Base-by-base conservation (phyloP, 1,140 invertebrate species). In the Frieseomelitta varia region DNA sequence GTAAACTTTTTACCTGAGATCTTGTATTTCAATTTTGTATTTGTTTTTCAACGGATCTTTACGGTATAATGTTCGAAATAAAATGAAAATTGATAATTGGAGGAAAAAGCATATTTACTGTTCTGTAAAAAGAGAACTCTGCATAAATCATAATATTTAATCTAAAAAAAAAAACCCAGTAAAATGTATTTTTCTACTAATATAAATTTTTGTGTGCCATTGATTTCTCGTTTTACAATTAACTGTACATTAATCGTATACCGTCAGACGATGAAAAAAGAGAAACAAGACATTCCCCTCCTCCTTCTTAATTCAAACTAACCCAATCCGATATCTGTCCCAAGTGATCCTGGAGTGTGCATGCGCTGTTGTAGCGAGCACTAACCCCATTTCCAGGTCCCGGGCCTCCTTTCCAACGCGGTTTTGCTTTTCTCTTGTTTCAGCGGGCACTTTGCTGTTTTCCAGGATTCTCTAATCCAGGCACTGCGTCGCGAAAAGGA, bases 391-490 rank as follows among this genome's bases (percentile, higher is more conserved):
- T 91, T 91, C 90, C 94, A 95, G 94, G 93, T 95, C 95, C 95
- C 93, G 93, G 94, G 89, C 79, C 88, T 94, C 94, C 93, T 93
- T 89, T 95, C 93, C 94, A 95, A 94, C 94, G 93, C 87, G 91
- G 94, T 92, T 92, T 93, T 94, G 95, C 94, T 95, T 95, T 93
- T 96, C 92, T 95, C 94, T 95, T 94, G 94, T 96, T 96, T 95
- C 96, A 97, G 97, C 97, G 97, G 93, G 97, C 96, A 93, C 96
- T 97, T 94, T 97, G 97, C 96, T 98, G 97, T 96, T 97, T 97
- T 97, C 97, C 97, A 95, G 97, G 97, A 96, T 96, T 97, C 96
- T 95, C 97, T 97, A 96, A 97, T 97, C 95, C 97, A 96, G 95
- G 97, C 96, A 95, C 96, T 97, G 92, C 96, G 96, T 95, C 96